Percentiles rank a stretch among this genome's conserved stretches.
Conservation (phyloP, 2,113 vertebrate genomes). For the Nothobranchius kuhntae region DNA sequence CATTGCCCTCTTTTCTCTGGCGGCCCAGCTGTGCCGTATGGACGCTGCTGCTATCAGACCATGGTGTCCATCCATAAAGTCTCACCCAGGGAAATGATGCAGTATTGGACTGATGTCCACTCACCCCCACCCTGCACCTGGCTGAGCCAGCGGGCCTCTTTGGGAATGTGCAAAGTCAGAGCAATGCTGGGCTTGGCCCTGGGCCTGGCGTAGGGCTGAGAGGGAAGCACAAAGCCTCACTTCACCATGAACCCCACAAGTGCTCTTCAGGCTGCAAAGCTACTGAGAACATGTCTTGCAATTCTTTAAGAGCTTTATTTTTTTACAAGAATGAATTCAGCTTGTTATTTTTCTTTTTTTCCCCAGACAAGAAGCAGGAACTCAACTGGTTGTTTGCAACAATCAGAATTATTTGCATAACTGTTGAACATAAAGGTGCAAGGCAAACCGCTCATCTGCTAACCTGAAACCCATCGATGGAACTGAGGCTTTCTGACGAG, state of each 20-base stretch:
- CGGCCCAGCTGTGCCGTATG: constrained; percentile 76
- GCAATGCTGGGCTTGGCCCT: constrained; percentile 67
- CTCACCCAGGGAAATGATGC: constrained; percentile 76
- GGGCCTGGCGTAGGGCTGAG: constrained; percentile 54
- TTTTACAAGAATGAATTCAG: constrained; percentile 40
- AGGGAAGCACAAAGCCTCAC: constrained; percentile 11
- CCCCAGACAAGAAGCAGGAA: constrained; percentile 16
- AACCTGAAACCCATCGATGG: neutral
- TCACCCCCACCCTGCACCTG: constrained; percentile 75
- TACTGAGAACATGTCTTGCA: constrained; percentile 53
- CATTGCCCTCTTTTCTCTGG: constrained; percentile 85
- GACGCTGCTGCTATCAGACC: constrained; percentile 86
- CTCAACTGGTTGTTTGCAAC: neutral
- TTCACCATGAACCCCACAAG: constrained; percentile 56
- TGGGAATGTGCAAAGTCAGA: constrained; percentile 81
- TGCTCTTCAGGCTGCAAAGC: constrained; percentile 42
- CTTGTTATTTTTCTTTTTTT: neutral
- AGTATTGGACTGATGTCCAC: constrained; percentile 78
- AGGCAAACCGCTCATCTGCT: constrained; percentile 11
- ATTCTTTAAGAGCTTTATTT: constrained; percentile 60
- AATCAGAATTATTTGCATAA: too few species aligned
- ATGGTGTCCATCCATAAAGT: constrained; percentile 84
- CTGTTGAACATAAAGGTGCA: constrained; percentile 26
- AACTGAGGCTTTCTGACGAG: too few species aligned
- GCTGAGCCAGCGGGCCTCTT: constrained; percentile 67